phyloP scores from a whole-genome alignment of 2,113 vertebrate genomes.

The Passer montanus region DNA sequence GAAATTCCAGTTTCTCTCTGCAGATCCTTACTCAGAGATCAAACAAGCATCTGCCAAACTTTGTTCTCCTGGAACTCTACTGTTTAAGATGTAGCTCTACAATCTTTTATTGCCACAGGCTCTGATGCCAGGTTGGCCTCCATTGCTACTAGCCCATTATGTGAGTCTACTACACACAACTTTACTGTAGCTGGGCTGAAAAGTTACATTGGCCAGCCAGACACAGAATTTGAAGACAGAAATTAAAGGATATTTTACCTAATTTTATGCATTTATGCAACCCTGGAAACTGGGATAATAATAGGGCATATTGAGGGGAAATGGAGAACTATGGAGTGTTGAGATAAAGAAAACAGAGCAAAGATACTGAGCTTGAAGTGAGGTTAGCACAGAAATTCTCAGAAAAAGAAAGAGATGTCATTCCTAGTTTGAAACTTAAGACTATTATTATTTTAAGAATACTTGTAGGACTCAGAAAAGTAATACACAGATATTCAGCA shows the following conservation, averaged over 20 bases:
- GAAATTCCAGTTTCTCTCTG: background rate
- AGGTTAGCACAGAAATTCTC: background rate
- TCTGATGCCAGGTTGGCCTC: background rate
- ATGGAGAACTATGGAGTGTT: background rate
- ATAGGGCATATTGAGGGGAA: background rate
- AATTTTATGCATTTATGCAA: background rate
- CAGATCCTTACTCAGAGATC: background rate
- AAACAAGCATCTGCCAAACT: background rate
- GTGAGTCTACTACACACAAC: background rate
- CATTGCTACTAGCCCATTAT: background rate
- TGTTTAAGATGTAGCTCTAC: background rate
- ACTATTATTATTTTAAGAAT: background rate
- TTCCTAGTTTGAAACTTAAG: background rate
- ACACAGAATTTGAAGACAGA: background rate
- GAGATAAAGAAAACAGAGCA: background rate
- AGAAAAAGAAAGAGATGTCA: background rate
- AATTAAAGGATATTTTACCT: background rate
- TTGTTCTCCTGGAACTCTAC: background rate
- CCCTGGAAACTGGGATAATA: background rate
- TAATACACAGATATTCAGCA: background rate
- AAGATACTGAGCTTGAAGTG: background rate
- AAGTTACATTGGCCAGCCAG: background rate
- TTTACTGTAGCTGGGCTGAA: background rate
- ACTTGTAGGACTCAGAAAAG: background rate
- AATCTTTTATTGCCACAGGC: background rate